Base-by-base conservation (phyloP, 2,888 invertebrate genomes). In the Acrocyrtus sp. region DNA sequence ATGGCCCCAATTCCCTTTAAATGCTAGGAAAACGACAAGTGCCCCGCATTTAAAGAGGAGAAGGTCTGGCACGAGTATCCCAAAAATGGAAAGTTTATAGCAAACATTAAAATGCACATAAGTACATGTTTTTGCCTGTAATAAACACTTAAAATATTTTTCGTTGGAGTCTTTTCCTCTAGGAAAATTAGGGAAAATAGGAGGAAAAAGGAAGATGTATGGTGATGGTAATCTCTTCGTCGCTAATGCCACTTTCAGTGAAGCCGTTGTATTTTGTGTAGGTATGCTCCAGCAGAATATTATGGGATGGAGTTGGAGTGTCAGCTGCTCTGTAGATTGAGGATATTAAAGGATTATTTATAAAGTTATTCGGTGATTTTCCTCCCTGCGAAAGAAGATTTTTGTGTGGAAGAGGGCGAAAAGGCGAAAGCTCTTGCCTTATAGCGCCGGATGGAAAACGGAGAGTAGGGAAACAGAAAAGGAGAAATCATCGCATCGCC, bases 401-500 rank as follows among this genome's bases (percentile, higher is more conserved):
- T n/a, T n/a, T n/a, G n/a, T n/a, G n/a, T n/a, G n/a, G n/a, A n/a
- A n/a, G n/a, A n/a, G n/a, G n/a, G n/a, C n/a, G n/a, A n/a, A n/a
- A n/a, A n/a, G n/a, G n/a, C n/a, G n/a, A n/a, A n/a, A n/a, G n/a
- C n/a, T n/a, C n/a, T n/a, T n/a, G n/a, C n/a, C n/a, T n/a, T n/a
- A n/a, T n/a, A n/a, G n/a, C n/a, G n/a, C n/a, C n/a, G n/a, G n/a
- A n/a, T n/a, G n/a, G n/a, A n/a, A n/a, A n/a, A n/a, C n/a, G n/a
- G n/a, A n/a, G n/a, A n/a, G n/a, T n/a, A n/a, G n/a, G n/a, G n/a
- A n/a, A n/a, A 47, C 45, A 53, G 26, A 56, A 54, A 53, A 41
- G 65, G 43, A 53, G 53, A 65, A 65, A 56, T 65, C 26, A 29
- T 65, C 22, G 51, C 50, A 21, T 56, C 27, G 10, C 26, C 48